Conservation (phyloP, 2,888 invertebrate genomes). For the Loripinus fragilis region DNA sequence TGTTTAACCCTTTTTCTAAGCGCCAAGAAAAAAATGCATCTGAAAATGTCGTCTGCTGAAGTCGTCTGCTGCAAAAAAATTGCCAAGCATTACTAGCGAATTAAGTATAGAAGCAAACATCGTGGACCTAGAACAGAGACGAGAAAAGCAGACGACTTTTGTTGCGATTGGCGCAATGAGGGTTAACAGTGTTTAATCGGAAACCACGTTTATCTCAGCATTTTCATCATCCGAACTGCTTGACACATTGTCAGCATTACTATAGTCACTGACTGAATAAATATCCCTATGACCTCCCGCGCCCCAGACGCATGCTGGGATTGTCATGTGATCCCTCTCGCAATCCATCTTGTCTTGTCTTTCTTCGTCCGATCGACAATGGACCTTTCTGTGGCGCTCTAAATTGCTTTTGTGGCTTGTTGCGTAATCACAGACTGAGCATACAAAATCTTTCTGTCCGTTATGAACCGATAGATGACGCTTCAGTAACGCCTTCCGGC, state of each 20-base stretch:
- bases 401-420: slow-evolving; percentile 85
- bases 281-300: slow-evolving; percentile 23
- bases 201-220: slow-evolving; percentile 69
- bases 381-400: slow-evolving; percentile 83
- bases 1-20: too few relatives aligned
- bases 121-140: too few relatives aligned
- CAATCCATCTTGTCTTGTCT: slow-evolving; percentile 48
- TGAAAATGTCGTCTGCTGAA: too few relatives aligned
- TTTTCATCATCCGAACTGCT: slow-evolving; percentile 60
- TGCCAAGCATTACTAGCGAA: too few relatives aligned
- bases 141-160: too few relatives aligned
- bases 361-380: slow-evolving; percentile 74
- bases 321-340: slow-evolving; percentile 21
- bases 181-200: slow-evolving; percentile 35
- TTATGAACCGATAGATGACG: slow-evolving; percentile 84
- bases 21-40: too few relatives aligned
- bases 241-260: slow-evolving; percentile 44
- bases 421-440: slow-evolving; percentile 83
- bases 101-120: too few relatives aligned
- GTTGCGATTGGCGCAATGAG: too few relatives aligned
- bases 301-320: slow-evolving; percentile 36
- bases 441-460: slow-evolving; percentile 84
- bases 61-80: too few relatives aligned
- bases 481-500: slow-evolving; percentile 84
- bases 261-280: slow-evolving; percentile 30